These are phyloP conservation scores for Leptopterna dolabrata DNA, from an alignment of 2,888 invertebrate species.

Conservation along the genomic window DNA sequence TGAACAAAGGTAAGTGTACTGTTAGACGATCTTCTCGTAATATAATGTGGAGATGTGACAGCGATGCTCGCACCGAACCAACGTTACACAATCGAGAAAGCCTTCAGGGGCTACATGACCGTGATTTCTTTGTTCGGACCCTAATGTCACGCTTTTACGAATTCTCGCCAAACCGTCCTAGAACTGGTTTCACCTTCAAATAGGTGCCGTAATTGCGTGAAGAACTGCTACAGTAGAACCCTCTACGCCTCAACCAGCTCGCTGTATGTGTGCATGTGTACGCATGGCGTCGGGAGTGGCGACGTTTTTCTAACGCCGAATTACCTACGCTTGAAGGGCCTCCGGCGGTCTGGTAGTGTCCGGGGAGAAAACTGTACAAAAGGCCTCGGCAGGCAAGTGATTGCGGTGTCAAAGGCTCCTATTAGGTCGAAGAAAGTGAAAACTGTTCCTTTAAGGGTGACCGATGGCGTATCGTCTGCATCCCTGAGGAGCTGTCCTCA, in stretches of 20 bases:
- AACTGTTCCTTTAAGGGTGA: neutral
- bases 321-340: neutral
- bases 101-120: neutral
- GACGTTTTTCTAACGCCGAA: neutral
- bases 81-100: neutral
- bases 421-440: slow-evolving; percentile 29
- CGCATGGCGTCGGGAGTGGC: neutral
- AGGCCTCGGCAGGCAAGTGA: neutral
- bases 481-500: no score
- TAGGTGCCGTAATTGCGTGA: neutral
- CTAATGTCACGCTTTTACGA: neutral
- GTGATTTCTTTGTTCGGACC: neutral
- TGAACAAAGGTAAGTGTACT: no score
- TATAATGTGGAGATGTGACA: no score
- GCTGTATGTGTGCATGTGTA: neutral
- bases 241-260: neutral
- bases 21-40: no score
- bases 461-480: neutral
- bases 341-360: neutral
- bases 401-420: slow-evolving; percentile 18
- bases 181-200: neutral
- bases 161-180: neutral
- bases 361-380: neutral
- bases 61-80: no score
- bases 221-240: neutral